Evolutionary conservation across 2,797 vertebrate species (phyloP).

Genomic region (Limnodromus scolopaceus): DNA sequence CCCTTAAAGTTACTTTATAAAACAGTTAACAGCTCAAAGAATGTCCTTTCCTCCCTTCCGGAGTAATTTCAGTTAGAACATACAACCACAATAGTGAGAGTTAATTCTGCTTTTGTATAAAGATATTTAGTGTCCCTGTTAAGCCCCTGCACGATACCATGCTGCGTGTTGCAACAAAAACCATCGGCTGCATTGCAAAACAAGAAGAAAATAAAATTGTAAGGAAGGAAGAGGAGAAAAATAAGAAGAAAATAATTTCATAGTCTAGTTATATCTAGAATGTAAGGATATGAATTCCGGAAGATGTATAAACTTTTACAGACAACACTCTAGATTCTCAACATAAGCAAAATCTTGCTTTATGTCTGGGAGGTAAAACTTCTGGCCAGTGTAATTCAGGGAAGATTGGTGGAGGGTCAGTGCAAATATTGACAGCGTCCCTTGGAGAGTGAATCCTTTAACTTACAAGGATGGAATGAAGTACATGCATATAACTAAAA

Average conservation of each 20-base stretch:
- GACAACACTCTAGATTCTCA: neutral
- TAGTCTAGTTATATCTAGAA: neutral
- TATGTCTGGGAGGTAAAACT: neutral
- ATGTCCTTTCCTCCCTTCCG: neutral
- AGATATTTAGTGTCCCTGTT: neutral
- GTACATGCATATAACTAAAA: neutral
- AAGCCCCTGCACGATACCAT: neutral
- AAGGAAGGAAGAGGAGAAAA: neutral
- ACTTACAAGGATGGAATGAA: accelerated
- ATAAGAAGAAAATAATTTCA: neutral
- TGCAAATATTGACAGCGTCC: neutral
- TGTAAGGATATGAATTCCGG: neutral
- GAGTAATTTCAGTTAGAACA: neutral
- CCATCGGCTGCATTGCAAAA: neutral
- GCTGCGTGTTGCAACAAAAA: neutral
- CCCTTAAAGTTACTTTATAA: neutral
- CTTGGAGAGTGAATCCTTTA: neutral
- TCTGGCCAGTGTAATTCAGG: neutral
- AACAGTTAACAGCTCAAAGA: neutral
- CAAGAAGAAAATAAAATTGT: neutral
- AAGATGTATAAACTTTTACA: neutral
- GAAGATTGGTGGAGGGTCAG: neutral
- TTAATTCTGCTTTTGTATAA: neutral
- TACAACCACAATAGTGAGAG: neutral
- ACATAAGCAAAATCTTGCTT: neutral